Percentiles rank a stretch among this genome's conserved stretches.
Conservation (phyloP, 2,797 vertebrate genomes). For the Hypotaenidia philippensis region DNA sequence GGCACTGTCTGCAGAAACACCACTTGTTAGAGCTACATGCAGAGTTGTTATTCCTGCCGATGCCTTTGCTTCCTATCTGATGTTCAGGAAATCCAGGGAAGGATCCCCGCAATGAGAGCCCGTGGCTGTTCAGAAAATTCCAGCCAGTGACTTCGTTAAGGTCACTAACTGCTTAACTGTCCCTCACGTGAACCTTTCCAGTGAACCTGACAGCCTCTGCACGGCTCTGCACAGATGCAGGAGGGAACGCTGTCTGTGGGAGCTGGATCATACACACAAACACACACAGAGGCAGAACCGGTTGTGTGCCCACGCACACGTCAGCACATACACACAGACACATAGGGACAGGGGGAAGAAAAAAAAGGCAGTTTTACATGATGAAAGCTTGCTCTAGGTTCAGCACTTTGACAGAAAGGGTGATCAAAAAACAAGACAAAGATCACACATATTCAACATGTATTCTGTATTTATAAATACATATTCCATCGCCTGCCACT, state of each 20-base stretch:
- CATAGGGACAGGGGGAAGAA: neutral
- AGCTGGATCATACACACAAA: neutral
- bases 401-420: constrained; percentile 26
- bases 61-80: neutral
- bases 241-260: neutral
- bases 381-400: constrained; percentile 1
- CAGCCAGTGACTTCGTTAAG: neutral
- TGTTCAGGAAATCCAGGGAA: neutral
- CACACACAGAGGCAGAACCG: neutral
- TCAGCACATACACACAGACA: neutral
- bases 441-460: neutral
- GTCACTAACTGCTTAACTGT: neutral
- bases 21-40: neutral
- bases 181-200: neutral
- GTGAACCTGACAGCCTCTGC: neutral
- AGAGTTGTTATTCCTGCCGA: neutral
- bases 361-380: neutral
- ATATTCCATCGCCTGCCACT: neutral
- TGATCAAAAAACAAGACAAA: neutral
- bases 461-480: neutral
- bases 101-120: neutral
- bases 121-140: neutral
- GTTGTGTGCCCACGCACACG: neutral
- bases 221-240: neutral
- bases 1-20: neutral